Conservation (phyloP, 2,113 vertebrate genomes). For the Phodopus roborovskii region DNA sequence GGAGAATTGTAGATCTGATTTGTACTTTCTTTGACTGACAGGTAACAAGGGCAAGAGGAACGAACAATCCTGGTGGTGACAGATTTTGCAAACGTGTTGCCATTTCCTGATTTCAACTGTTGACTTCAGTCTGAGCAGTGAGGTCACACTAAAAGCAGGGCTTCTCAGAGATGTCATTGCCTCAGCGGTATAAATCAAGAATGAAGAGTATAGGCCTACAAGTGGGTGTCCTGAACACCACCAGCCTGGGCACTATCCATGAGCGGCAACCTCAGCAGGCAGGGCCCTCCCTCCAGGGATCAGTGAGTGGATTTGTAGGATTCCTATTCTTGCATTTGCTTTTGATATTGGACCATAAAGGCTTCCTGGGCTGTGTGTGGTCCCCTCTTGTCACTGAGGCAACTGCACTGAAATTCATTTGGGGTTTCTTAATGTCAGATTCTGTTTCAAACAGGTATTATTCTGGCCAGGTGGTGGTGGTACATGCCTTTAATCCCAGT, state of each 20-base stretch:
- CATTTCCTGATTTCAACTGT: neutral
- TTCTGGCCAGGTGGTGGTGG: too few species aligned
- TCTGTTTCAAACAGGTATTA: neutral
- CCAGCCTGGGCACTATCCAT: neutral
- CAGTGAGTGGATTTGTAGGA: neutral
- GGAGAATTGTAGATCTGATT: neutral
- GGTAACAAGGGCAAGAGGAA: too few species aligned
- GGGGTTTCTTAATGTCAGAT: neutral
- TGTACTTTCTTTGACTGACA: neutral
- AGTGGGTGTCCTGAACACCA: neutral
- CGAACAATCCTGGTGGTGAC: neutral
- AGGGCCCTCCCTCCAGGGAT: neutral
- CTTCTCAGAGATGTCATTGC: neutral
- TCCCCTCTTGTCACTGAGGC: neutral
- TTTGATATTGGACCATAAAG: neutral
- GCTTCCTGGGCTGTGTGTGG: neutral
- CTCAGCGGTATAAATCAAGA: neutral
- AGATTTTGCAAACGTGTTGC: neutral
- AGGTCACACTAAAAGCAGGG: neutral
- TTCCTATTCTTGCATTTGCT: neutral
- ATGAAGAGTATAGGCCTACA: neutral
- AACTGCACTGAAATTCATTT: too few species aligned
- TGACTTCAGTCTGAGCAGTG: neutral
- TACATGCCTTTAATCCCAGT: neutral
- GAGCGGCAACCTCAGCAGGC: neutral